Conservation (phyloP, 2,888 invertebrate genomes). For the Campoplex nolae region DNA sequence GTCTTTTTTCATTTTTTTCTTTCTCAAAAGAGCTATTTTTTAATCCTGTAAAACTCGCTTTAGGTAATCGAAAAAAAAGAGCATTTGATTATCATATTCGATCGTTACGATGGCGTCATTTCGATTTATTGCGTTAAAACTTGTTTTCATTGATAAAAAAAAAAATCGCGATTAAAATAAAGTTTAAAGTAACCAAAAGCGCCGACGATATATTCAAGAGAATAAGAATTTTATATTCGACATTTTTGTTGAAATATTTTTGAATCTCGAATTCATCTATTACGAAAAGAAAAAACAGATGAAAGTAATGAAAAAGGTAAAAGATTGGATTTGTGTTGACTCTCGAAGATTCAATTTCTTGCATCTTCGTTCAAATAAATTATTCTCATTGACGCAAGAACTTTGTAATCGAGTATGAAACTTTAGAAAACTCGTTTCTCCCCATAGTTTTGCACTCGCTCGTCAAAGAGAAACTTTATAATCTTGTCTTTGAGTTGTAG, state of each 20-base stretch:
- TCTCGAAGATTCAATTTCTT: constrained; percentile 45
- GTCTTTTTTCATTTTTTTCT: neutral
- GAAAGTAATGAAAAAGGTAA: neutral
- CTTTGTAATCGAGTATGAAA: constrained; percentile 36
- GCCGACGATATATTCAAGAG: neutral
- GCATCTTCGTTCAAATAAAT: constrained; percentile 41
- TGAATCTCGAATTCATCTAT: neutral
- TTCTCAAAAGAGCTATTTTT: neutral
- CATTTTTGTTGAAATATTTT: neutral
- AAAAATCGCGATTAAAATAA: neutral
- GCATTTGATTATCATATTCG: too few relatives aligned
- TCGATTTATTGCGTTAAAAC: neutral
- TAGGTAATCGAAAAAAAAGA: neutral
- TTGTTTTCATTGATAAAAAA: neutral
- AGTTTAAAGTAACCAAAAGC: neutral
- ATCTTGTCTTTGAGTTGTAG: constrained; percentile 1
- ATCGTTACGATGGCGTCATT: too few relatives aligned
- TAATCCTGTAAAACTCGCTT: neutral
- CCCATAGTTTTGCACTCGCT: neutral
- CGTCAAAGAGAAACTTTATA: neutral
- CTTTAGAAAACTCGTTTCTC: constrained; percentile 31
- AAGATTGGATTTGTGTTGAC: constrained; percentile 11
- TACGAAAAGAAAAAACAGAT: too few relatives aligned
- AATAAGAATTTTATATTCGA: neutral
- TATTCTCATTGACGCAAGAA: constrained; percentile 46